Percentiles rank a stretch among this genome's conserved stretches.
Evolutionary conservation across 2,113 vertebrate genomes (phyloP).

Genomic region (Prinia subflava): DNA sequence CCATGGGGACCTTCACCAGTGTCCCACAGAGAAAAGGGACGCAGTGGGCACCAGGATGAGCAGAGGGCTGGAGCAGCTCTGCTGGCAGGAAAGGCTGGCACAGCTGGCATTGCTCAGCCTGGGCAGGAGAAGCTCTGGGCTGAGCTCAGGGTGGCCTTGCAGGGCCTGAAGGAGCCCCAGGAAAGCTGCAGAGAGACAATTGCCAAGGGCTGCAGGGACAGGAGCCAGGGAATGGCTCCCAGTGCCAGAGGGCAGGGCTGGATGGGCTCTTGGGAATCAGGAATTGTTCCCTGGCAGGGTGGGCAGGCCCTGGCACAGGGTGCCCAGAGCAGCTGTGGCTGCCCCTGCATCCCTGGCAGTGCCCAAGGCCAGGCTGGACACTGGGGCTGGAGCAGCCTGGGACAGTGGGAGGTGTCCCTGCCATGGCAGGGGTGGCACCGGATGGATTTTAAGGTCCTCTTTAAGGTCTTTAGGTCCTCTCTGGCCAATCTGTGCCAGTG

Average conservation of each 20-base stretch:
- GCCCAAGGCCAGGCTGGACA: not conserved
- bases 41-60: not conserved
- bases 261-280: not conserved
- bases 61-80: not conserved
- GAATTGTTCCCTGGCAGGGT: not conserved
- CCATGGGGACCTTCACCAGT: not conserved
- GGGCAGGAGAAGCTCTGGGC: not conserved
- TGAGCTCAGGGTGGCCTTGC: not conserved
- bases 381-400: not conserved
- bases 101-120: not conserved
- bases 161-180: too few species aligned
- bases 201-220: not conserved
- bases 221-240: not conserved
- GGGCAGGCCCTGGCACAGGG: not conserved
- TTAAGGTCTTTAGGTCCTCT: too few species aligned
- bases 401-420: not conserved
- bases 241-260: accelerated
- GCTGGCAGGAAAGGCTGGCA: not conserved
- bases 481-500: too few species aligned
- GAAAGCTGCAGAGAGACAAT: not conserved
- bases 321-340: not conserved
- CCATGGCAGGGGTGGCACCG: not conserved
- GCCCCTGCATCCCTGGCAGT: not conserved
- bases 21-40: not conserved
- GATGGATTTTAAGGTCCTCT: accelerated